Conservation (phyloP, 2,888 invertebrate species). For the Pimpla rufipes region DNA sequence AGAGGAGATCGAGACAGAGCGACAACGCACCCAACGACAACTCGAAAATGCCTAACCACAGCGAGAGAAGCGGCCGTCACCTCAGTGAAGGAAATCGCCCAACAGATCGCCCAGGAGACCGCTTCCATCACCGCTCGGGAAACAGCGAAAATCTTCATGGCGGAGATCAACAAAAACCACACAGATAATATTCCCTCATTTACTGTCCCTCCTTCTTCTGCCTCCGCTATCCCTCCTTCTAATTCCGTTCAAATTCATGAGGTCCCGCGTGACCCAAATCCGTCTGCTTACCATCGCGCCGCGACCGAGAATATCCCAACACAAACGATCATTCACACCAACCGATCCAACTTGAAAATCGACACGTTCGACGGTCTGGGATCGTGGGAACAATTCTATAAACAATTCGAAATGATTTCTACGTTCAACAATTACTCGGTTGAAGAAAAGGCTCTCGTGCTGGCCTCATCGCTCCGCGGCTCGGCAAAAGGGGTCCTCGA, state of each 20-base stretch:
- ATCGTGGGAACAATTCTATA: constrained; percentile 10
- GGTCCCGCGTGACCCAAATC: too few relatives aligned
- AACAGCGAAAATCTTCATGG: background rate
- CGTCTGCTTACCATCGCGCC: too few relatives aligned
- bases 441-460: constrained; percentile 9
- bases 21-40: too few relatives aligned
- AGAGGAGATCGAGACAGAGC: too few relatives aligned
- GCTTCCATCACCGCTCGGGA: background rate
- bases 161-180: background rate
- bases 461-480: background rate
- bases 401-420: constrained; percentile 14
- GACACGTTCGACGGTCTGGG: background rate
- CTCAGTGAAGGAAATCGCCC: too few relatives aligned
- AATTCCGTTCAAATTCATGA: background rate
- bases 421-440: background rate
- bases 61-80: too few relatives aligned
- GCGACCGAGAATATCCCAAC: background rate
- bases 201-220: background rate
- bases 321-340: background rate
- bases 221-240: background rate
- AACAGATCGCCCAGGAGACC: too few relatives aligned
- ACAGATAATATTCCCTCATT: background rate
- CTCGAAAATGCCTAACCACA: too few relatives aligned
- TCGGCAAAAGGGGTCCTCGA: constrained; percentile 7
- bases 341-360: background rate